A percentile compares a stretch with the other conserved stretches of the same genome.
Conservation (phyloP, 2,113 vertebrate species). For the Odobenus rosmarus region DNA sequence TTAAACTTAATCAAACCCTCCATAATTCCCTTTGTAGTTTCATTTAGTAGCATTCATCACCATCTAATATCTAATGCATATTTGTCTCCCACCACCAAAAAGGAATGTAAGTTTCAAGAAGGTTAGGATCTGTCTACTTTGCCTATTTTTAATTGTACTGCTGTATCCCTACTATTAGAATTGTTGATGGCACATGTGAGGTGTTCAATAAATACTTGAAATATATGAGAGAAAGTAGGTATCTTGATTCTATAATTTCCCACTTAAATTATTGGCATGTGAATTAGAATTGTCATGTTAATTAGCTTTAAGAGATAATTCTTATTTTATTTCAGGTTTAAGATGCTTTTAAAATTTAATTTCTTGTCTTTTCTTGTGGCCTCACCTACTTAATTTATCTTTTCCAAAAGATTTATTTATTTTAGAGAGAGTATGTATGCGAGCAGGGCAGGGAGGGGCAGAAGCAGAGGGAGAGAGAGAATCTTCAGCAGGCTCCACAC, state of each 20-base stretch:
- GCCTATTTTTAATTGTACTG: background rate
- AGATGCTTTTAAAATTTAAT: background rate
- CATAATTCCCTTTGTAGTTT: background rate
- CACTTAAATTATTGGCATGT: background rate
- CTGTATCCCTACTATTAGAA: background rate
- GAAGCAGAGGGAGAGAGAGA: background rate
- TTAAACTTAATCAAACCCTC: background rate
- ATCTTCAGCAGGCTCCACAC: background rate
- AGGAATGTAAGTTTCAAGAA: background rate
- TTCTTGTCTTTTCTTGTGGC: background rate
- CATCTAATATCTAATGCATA: background rate
- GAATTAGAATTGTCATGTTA: background rate
- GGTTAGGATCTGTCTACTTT: background rate
- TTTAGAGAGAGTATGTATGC: background rate
- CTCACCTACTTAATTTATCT: background rate
- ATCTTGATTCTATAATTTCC: constrained; percentile 12
- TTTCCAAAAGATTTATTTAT: background rate
- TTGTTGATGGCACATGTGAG: background rate
- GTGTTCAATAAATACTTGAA: constrained; percentile 7
- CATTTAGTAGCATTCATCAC: background rate
- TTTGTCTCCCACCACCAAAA: background rate
- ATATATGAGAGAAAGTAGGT: background rate
- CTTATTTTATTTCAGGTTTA: background rate
- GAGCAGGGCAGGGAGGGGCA: background rate
- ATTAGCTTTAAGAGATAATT: constrained; percentile 2